These are phyloP conservation scores for Cephus pulcher DNA, from an alignment of 2,888 invertebrate species.

Conservation along the genomic window DNA sequence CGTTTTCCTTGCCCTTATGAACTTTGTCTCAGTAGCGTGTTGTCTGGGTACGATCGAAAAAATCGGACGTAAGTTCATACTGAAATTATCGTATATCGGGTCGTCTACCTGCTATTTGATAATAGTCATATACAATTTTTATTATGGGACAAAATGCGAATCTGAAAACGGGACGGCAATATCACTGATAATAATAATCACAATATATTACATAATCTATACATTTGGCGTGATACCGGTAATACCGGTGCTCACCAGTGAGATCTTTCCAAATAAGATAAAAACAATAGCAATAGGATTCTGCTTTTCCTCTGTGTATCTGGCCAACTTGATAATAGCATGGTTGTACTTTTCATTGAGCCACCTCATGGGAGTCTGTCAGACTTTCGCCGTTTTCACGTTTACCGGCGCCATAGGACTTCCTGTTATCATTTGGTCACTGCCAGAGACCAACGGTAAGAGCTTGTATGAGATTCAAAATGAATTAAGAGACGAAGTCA, in stretches of 20 bases:
- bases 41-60: slow-evolving; percentile 35
- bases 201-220: slow-evolving; percentile 36
- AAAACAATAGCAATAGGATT: slow-evolving; percentile 33
- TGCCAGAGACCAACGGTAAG: slow-evolving; percentile 35
- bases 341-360: slow-evolving; percentile 24
- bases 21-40: slow-evolving; percentile 26
- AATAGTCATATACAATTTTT: slow-evolving; percentile 22
- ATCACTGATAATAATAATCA: slow-evolving; percentile 20
- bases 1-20: slow-evolving; percentile 28
- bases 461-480: slow-evolving; percentile 32
- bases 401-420: slow-evolving; percentile 34
- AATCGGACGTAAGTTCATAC: slow-evolving; percentile 28
- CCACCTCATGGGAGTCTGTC: slow-evolving; percentile 21
- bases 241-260: slow-evolving; percentile 36
- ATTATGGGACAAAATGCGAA: neutral
- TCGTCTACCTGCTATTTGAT: slow-evolving; percentile 35
- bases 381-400: slow-evolving; percentile 34
- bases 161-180: neutral
- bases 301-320: slow-evolving; percentile 30
- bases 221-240: slow-evolving; percentile 37
- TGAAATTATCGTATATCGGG: slow-evolving; percentile 31
- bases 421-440: slow-evolving; percentile 25
- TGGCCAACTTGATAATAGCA: slow-evolving; percentile 30
- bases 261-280: slow-evolving; percentile 36
- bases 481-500: slow-evolving; percentile 20